Conservation (phyloP, 2,888 invertebrate genomes). For the Minunthozetes semirufus region DNA sequence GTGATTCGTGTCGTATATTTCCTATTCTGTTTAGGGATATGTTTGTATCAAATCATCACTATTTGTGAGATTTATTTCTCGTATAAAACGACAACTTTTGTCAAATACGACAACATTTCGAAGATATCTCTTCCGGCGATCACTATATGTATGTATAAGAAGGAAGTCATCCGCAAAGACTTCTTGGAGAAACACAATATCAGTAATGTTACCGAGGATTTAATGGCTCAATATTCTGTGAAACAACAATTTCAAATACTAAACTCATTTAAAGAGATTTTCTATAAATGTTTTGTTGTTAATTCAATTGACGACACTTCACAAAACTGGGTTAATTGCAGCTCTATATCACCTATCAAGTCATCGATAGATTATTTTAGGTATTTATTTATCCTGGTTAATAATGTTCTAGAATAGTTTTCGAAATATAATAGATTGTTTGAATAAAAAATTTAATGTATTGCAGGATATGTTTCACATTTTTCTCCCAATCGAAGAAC, state of each 20-base stretch:
- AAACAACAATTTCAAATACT: not conserved
- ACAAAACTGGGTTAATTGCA: no score
- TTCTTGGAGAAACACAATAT: not conserved
- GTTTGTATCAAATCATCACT: not conserved
- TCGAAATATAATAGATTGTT: no score
- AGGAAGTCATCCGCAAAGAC: not conserved
- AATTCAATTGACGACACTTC: no score
- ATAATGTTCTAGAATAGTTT: no score
- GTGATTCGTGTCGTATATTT: no score
- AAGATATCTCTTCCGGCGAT: not conserved
- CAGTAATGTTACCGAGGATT: not conserved
- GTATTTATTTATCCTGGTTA: not conserved
- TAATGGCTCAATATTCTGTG: not conserved
- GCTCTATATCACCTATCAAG: no score
- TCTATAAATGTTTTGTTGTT: no score
- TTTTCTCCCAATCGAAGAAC: not conserved
- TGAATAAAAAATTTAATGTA: no score
- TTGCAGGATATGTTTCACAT: not conserved
- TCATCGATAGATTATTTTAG: no score
- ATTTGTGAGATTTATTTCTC: not conserved
- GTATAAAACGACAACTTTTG: not conserved
- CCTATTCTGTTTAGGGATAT: not conserved
- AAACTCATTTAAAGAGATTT: no score
- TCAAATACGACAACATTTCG: not conserved
- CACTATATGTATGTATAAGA: not conserved